Base-by-base conservation (phyloP, 1,140 invertebrate species). In the Bombus polaris region DNA sequence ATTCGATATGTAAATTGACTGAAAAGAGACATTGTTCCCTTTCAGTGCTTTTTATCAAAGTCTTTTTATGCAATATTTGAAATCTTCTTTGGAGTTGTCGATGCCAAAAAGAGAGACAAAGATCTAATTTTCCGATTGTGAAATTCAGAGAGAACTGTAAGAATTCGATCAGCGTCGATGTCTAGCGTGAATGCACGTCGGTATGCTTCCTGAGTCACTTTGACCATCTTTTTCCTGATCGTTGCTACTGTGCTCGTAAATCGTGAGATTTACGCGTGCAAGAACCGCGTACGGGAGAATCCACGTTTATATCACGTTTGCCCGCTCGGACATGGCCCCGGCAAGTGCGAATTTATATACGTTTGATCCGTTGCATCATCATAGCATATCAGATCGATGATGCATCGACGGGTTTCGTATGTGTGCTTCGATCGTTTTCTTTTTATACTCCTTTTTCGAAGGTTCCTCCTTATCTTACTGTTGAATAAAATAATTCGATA, bases 361-460 rank as follows among this genome's bases (percentile, higher is more conserved):
- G 75, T n/a, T 84, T 84, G 82, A 84, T 84, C 79, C 66, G 66
- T 84, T 62, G 76, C 66, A 84, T 84, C 82, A 79, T 84, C 82
- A 35, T 71, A 79, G 53, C 66, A 47, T 47, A 84, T 84, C 82
- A n/a, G 10, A 79, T 84, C 66, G 75, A 62, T 13, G 76, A 78
- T 71, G 53, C 53, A 59, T 68, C 59, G 35, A 66, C 32, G 18
- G 53, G 32, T 37, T 22, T 53, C 6, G 18, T 18, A 9, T 42
- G 81, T 25, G 25, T n/a, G 72, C 68, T 71, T 59, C 53, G 37
- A 1, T 71, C 66, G n/a, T 79, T 57, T 65, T 2, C 22, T 18
- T 71, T 84, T 71, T 71, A 70, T 35, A 18, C 1, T 13, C 4
- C 15, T 12, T 25, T 9, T 32, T 66, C 44, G 18, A 53, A 53